Percentiles rank a stretch among this genome's conserved stretches.
These are phyloP conservation scores for Steinernema hermaphroditum DNA, from an alignment of 2,888 invertebrate species.

Conservation along the genomic window DNA sequence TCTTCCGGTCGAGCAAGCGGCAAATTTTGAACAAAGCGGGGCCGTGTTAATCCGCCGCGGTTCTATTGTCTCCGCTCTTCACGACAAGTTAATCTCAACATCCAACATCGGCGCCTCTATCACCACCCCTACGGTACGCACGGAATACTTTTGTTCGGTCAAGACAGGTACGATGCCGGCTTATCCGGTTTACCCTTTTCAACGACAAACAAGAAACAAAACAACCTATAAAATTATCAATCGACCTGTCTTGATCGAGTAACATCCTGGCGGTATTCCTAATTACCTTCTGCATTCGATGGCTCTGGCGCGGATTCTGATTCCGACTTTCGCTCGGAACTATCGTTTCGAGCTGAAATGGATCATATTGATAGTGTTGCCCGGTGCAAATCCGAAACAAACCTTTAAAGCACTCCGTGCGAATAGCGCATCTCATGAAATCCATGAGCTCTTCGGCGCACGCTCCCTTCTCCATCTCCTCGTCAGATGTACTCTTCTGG, in stretches of 20 bases:
- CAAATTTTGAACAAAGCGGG: conserved; percentile 15
- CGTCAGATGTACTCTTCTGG: conserved; percentile 55
- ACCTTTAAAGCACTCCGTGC: conserved; percentile 62
- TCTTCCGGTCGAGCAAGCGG: conserved; percentile 23
- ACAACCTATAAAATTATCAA: conserved; percentile 14
- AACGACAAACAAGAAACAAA: conserved; percentile 20
- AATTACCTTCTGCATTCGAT: conserved; percentile 23
- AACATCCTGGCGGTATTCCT: neutral
- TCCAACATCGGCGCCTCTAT: conserved; percentile 26
- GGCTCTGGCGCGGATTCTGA: neutral
- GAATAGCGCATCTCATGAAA: conserved; percentile 63
- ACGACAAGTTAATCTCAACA: conserved; percentile 31
- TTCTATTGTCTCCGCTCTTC: conserved; percentile 24
- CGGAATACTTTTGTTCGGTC: neutral
- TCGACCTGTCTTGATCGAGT: neutral
- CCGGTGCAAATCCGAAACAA: neutral
- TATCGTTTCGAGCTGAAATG: conserved; percentile 14
- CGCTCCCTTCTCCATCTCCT: conserved; percentile 59
- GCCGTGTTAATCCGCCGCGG: conserved; percentile 16
- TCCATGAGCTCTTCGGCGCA: conserved; percentile 61
- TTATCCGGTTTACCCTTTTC: neutral
- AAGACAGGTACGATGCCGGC: neutral
- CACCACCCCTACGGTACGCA: no score
- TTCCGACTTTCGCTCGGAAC: neutral
- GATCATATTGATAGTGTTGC: neutral